Evolutionary conservation across 2,797 vertebrate genomes (phyloP), one percentile per base, ranked within the genome.

Genomic region (Craterocephalus amniculus): DNA sequence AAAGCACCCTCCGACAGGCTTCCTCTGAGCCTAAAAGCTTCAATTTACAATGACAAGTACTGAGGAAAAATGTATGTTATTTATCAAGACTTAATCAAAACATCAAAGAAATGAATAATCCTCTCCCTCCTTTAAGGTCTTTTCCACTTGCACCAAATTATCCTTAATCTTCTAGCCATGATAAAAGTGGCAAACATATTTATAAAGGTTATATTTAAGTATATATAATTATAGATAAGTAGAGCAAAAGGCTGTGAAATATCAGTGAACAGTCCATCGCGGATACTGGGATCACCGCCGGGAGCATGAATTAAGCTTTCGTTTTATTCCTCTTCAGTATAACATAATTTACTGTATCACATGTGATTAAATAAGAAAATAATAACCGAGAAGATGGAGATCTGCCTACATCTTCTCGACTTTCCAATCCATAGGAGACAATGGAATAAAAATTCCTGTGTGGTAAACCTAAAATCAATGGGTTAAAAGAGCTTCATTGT

Each of bases 381-480:
- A 34, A 48, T 32, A 35, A 49, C 20, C 26, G 55, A 45, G 43
- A 55, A 16, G 22, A 45, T 29, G 20, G 29, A 65, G 8, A 63
- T 31, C 43, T 16, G 74, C 32, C 49, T 6, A 18, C 22, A 43
- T 29, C 9, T 40, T 55, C 26, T 10, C 6, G 24, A 26, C 18
- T 35, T 57, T 24, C 26, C 22, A 22, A 13, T 54, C 40, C 45
- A 34, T 18, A 27, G 24, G 58, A 80, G 67, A 51, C 24, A 70
- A 78, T 9, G 35, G 62, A 73, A 76, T 79, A 65, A 81, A 58
- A 85, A 79, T 70, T 75, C 69, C 43, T 45, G 62, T 70, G 51
- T 40, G 61, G 35, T 55, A 61, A 64, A 48, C 31, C 56, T 51
- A 22, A 40, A 31, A 56, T 38, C 18, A 35, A 32, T 10, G 22